Evolutionary conservation across 2,888 invertebrate species (phyloP), one percentile per base, ranked within the genome.

Genomic region (Hirtodrosophila duncani): DNA sequence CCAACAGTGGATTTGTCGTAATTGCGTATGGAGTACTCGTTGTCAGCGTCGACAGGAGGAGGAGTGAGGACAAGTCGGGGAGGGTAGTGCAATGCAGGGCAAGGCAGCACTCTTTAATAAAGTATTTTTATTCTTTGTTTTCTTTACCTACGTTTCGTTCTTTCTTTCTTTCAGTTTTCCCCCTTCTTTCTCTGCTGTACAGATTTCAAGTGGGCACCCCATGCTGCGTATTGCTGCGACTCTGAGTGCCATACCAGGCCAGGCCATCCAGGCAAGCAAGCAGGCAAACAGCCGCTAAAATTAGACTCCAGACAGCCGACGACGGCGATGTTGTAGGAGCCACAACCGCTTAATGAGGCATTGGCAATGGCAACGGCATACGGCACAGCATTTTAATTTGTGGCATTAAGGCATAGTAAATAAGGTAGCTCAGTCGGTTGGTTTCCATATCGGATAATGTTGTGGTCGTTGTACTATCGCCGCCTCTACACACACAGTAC

Each of bases 21-120:
- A 75, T 80, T 80, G 74, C 72, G 69, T 72, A 77, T 71, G 69
- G 67, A 81, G 74, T 66, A 59, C 63, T 59, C 81, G 67, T 67
- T 56, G 55, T 11, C 24, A 8, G 9, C 23, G 10, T 14, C 13
- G 8, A 46, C 44, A 39, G 26, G 13, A n/a, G n/a, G n/a, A n/a
- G n/a, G n/a, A n/a, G n/a, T n/a, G n/a, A n/a, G n/a, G n/a, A n/a
- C n/a, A n/a, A 55, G 37, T 52, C 31, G 36, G 46, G 26, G 30
- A 16, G 55, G 13, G 20, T 52, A 45, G 52, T 23, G n/a, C 41
- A 21, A 23, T 27, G 33, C 37, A 42, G 33, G 30, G 27, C 63
- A 50, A 56, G 34, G 27, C 34, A 17, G 11, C 42, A 34, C 68
- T 80, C 81, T 72, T 66, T 67, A 72, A 72, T 79, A 80, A 68